Evolutionary conservation across 2,113 vertebrate genomes (phyloP).

Genomic region (Capricornis sumatraensis): DNA sequence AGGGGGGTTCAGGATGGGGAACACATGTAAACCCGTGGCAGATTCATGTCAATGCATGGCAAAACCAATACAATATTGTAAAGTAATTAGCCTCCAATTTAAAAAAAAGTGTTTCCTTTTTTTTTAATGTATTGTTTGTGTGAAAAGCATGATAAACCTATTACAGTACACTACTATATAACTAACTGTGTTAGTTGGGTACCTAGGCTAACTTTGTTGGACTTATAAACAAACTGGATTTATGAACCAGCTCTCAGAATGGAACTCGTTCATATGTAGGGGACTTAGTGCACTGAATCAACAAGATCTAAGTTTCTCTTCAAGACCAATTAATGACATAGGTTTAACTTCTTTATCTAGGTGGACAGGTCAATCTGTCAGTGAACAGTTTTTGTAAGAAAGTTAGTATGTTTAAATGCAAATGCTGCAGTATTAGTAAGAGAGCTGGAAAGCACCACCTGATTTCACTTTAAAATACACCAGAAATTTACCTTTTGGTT

Average conservation of each 20-base stretch:
- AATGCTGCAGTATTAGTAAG: neutral
- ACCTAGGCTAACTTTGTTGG: neutral
- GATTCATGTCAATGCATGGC: neutral
- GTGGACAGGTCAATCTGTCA: neutral
- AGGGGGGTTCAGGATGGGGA: neutral
- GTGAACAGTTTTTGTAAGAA: neutral
- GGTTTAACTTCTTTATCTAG: neutral
- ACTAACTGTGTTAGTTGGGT: neutral
- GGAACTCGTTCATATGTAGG: neutral
- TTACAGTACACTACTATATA: neutral
- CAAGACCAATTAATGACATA: neutral
- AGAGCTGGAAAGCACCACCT: neutral
- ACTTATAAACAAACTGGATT: neutral
- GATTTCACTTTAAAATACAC: neutral
- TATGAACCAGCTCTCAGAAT: neutral
- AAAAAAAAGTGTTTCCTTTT: neutral
- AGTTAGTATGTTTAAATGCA: neutral
- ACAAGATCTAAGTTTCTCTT: neutral
- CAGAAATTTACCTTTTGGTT: constrained; percentile 85
- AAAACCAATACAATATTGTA: neutral
- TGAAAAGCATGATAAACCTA: neutral
- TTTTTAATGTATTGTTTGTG: neutral
- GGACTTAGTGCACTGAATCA: neutral
- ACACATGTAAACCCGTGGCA: neutral
- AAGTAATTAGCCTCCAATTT: neutral